These are phyloP conservation scores for Euplagia quadripunctaria DNA, from an alignment of 2,888 invertebrate species.

Conservation along the genomic window DNA sequence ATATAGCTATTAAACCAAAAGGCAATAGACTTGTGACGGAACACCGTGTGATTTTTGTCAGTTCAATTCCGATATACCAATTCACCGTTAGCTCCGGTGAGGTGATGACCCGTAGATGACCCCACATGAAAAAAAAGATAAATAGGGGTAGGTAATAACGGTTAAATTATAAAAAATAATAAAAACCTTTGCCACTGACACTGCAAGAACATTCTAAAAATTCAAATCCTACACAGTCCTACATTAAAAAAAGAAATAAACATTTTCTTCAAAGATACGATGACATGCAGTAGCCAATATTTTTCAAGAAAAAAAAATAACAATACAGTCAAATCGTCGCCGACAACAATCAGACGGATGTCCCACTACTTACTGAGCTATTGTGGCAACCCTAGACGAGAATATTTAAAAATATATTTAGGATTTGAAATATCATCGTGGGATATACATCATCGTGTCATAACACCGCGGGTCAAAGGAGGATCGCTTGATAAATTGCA, in stretches of 20 bases:
- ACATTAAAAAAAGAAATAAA: constrained; percentile 12
- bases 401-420: constrained; percentile 72
- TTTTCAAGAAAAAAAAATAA: constrained; percentile 46
- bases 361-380: constrained; percentile 74
- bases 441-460: constrained; percentile 86
- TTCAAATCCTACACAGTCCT: background rate
- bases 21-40: too few species aligned
- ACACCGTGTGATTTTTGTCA: too few species aligned
- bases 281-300: constrained; percentile 67
- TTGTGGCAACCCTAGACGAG: constrained; percentile 58
- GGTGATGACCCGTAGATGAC: too few species aligned
- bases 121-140: too few species aligned
- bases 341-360: constrained; percentile 79
- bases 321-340: constrained; percentile 65
- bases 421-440: constrained; percentile 83
- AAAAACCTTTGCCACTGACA: background rate
- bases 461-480: constrained; percentile 85
- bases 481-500: constrained; percentile 86
- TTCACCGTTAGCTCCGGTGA: too few species aligned
- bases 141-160: background rate
- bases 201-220: background rate
- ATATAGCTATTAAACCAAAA: too few species aligned
- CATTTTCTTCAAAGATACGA: constrained; percentile 36
- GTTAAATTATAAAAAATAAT: background rate
- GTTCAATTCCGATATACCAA: too few species aligned